These are phyloP conservation scores for Cephalopterus ornatus DNA, from an alignment of 2,113 vertebrate species.

Conservation along the genomic window DNA sequence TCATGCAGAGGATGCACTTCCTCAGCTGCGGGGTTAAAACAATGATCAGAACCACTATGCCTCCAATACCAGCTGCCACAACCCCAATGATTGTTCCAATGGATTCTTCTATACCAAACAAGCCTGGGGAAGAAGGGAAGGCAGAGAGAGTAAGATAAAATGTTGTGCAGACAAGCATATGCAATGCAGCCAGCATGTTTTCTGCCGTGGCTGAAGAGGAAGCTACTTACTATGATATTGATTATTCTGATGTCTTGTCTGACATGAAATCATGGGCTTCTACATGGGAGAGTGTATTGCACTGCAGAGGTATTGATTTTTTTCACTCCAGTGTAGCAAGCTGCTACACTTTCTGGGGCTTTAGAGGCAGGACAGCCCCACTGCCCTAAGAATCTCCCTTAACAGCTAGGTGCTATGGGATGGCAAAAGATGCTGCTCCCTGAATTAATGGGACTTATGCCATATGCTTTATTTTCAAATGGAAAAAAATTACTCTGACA, in stretches of 20 bases:
- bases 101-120: constrained; percentile 68
- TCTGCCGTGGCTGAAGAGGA: not conserved
- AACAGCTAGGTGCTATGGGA: not conserved
- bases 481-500: not conserved
- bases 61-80: constrained; percentile 54
- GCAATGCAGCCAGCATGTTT: not conserved
- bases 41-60: constrained; percentile 45
- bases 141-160: not conserved
- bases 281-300: not conserved
- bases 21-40: constrained; percentile 59
- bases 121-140: constrained; percentile 17
- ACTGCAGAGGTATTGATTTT: not conserved
- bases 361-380: not conserved
- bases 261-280: not conserved
- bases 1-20: constrained; percentile 54
- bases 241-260: not conserved
- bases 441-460: not conserved
- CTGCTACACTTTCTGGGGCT: not conserved
- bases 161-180: not conserved
- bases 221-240: not conserved
- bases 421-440: not conserved
- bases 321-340: not conserved
- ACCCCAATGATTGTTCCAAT: constrained; percentile 67
- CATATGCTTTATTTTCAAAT: not conserved
- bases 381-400: not conserved